These are phyloP conservation scores for Eupsittula cactorum DNA, from an alignment of 2,113 vertebrate species.

Conservation along the genomic window DNA sequence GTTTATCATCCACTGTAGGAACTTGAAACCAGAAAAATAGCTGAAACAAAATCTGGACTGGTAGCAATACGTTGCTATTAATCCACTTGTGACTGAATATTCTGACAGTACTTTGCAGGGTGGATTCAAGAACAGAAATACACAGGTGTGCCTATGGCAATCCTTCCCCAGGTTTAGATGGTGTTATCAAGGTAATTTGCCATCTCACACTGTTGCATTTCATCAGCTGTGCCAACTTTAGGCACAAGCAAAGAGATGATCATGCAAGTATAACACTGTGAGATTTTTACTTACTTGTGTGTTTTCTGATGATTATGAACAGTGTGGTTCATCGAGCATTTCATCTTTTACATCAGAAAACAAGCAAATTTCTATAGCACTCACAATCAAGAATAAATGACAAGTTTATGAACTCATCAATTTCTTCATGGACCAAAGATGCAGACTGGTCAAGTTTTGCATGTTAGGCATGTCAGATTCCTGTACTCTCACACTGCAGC, in stretches of 20 bases:
- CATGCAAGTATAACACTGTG: background rate
- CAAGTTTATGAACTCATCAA: background rate
- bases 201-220: background rate
- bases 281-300: background rate
- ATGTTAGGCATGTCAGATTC: background rate
- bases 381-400: background rate
- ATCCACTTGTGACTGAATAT: background rate
- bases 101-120: background rate
- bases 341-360: background rate
- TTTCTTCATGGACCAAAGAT: background rate
- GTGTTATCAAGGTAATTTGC: background rate
- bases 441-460: background rate
- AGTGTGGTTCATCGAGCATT: background rate
- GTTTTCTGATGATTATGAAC: background rate
- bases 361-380: background rate
- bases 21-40: background rate
- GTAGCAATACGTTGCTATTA: background rate
- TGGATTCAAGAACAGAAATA: background rate
- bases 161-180: background rate
- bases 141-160: background rate
- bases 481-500: background rate
- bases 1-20: background rate
- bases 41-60: background rate
- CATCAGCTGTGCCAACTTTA: background rate
- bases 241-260: background rate